Percentiles rank a stretch among this genome's conserved stretches.
These are phyloP conservation scores for Leucopsar rothschildi DNA, from an alignment of 2,113 vertebrate genomes.

Conservation along the genomic window DNA sequence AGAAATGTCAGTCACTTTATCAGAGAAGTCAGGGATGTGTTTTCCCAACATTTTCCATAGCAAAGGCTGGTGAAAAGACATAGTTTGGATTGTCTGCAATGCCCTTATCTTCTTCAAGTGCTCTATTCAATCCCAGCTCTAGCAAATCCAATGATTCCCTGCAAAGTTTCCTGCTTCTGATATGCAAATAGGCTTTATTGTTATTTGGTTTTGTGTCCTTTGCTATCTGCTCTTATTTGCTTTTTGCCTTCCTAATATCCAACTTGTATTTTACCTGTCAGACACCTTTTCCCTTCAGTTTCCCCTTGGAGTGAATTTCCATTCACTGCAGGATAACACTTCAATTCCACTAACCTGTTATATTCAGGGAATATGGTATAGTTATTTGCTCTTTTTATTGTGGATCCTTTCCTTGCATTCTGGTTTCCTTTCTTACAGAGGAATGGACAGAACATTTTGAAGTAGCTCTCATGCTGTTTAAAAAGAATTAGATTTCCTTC, in stretches of 20 bases:
- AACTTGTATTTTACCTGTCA: neutral
- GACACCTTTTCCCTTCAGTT: neutral
- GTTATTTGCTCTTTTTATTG: neutral
- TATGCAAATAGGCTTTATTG: neutral
- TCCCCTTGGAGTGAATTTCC: neutral
- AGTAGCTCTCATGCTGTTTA: neutral
- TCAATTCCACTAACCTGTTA: neutral
- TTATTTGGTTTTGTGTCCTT: neutral
- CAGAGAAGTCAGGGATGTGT: neutral
- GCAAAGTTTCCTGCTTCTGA: constrained; percentile 1
- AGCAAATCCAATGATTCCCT: neutral
- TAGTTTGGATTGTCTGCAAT: neutral
- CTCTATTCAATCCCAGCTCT: neutral
- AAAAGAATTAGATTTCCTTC: constrained; percentile 7
- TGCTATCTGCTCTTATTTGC: neutral
- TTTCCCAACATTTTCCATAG: neutral
- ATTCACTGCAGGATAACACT: neutral
- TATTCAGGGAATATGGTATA: neutral
- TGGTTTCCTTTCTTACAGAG: neutral
- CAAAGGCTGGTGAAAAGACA: neutral
- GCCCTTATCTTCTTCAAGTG: neutral
- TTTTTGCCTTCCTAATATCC: neutral
- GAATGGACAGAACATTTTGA: neutral
- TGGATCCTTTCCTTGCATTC: neutral
- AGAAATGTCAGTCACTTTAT: neutral